Base-by-base conservation (phyloP, 1,140 invertebrate species). In the Microvelia longipes region DNA sequence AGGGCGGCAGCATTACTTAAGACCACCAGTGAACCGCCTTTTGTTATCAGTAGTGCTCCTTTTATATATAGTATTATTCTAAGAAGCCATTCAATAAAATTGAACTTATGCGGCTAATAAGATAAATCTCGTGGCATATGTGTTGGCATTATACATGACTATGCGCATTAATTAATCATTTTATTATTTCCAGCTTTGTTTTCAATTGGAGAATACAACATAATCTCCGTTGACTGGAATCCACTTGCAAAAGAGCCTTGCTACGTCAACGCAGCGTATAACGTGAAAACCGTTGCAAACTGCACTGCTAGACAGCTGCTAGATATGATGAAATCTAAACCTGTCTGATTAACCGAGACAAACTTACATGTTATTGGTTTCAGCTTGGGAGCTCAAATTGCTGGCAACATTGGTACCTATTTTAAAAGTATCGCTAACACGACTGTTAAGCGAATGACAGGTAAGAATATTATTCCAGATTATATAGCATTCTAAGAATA, bases 321-420 rank as follows among this genome's bases (percentile, higher is more conserved):
- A 0, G 35, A 76, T 63, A 73, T 82, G 70, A 78, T 81, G 70
- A 75, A 77, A 1, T 68, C 74, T 19, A 80, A 80, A 1, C 66
- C 81, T 28, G 74, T 81, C 25, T n/a, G 70, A 0, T n/a, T 27
- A 1, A 67, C 77, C 28, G 15, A 25, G 63, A 62, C 24, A 73
- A 80, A 0, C 79, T 77, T 19, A 79, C 89, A 92, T 75, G 76
- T 91, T 2, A 82, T 92, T 35, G 89, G 87, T 0, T 89, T 90
- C 76, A 90, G 89, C 2, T 78, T 92, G 50, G 90, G 90, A 0
- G 87, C 86, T 2, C 89, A 92, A 70, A 81, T 90, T 29, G 84
- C 88, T 1, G 88, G 88, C 0, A 83, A 85, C 67, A 80, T 87
- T 1, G 88, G 73, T 5, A 2, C 30, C 24, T 26, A 66, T n/a